These are phyloP conservation scores for Pangasianodon hypophthalmus DNA, from an alignment of 2,113 vertebrate genomes.

Conservation along the genomic window DNA sequence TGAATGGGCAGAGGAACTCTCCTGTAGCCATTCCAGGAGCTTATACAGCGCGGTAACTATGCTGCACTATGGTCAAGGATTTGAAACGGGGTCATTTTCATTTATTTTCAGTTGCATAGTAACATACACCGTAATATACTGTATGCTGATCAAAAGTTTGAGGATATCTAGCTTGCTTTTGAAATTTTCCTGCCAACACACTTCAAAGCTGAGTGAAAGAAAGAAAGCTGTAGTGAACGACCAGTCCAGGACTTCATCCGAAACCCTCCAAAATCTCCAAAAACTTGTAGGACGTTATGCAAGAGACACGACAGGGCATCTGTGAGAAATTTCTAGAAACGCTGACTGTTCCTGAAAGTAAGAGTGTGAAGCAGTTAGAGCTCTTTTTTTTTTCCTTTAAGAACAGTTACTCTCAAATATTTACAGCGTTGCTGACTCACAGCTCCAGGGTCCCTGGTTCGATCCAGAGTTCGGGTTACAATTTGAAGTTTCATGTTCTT, in stretches of 20 bases:
- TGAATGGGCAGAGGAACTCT: background rate
- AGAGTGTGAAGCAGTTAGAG: background rate
- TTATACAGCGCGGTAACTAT: background rate
- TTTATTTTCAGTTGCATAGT: background rate
- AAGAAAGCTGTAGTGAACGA: background rate
- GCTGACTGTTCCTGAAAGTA: background rate
- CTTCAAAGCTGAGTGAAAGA: background rate
- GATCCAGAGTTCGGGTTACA: background rate
- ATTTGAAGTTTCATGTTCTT: background rate
- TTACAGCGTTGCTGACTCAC: background rate
- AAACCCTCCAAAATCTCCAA: background rate
- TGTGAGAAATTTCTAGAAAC: background rate
- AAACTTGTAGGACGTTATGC: background rate
- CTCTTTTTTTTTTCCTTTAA: background rate
- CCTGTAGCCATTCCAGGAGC: background rate
- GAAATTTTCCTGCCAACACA: background rate
- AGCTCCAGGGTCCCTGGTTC: background rate
- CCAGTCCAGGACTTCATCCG: background rate
- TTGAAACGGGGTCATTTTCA: background rate
- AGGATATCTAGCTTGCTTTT: background rate
- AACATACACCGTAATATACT: background rate
- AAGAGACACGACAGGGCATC: background rate
- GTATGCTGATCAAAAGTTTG: background rate
- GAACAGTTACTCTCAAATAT: background rate
- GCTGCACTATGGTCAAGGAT: slow-evolving; percentile 8